Evolutionary conservation across 2,888 invertebrate species (phyloP), one percentile per base, ranked within the genome.

Genomic region (Drosophila leonis): DNA sequence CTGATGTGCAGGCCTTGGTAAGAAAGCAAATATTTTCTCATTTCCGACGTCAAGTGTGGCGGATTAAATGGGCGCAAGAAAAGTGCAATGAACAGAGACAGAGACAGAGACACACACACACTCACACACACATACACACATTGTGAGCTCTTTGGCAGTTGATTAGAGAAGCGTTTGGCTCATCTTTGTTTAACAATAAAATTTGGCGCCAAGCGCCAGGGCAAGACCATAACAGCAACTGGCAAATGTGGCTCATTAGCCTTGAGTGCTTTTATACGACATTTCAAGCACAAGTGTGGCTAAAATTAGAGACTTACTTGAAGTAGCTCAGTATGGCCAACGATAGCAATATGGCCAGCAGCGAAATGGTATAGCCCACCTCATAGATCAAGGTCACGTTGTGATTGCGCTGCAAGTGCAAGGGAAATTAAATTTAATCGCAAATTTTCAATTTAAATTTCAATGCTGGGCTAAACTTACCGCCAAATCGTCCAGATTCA

Each of bases 331-430:
- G 95, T 82, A 98, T 96, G 78, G 94, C 95, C 72, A 98, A 94
- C 1, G 98, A 98, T 52, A 97, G 92, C 66, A 97, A 92, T 71
- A 98, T 95, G 78, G 98, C 97, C 73, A 97, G 94, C 71, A 98
- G 94, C 15, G 98, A 98, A 90, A 97, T 95, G 91, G 95, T 94
- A 94, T 98, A 98, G 81, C 98, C 98, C 35, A 95, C 94, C 92
- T 97, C 96, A 94, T 97, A 97, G 85, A 98, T 95, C 60, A 95
- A 94, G 91, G 96, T 96, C 82, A 98, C 95, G 69, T 94, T 94
- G 85, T 95, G 94, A 79, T 95, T 94, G 93, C 95, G 95, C 97
- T 97, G 94, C n/a, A 33, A 60, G 64, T 48, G 44, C 24, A 24
- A 35, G 44, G 24, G 20, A 42, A 63, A 78, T 67, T 61, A 31